These are phyloP conservation scores for Diadromus collaris DNA, from an alignment of 2,888 invertebrate species.

Conservation along the genomic window DNA sequence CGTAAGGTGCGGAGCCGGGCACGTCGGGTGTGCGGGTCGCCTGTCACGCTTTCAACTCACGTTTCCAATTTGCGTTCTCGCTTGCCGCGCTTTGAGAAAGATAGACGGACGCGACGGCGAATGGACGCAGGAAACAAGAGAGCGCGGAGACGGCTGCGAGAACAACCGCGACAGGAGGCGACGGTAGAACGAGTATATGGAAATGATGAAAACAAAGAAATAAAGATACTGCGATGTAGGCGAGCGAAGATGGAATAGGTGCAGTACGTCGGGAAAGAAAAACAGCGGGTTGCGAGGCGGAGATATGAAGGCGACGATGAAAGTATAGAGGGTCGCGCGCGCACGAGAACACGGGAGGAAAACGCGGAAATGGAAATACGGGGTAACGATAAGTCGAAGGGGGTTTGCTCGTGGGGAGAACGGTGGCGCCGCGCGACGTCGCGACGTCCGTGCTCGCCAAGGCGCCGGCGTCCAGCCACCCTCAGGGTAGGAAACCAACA, in stretches of 20 bases:
- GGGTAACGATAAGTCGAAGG: slow-evolving; percentile 56
- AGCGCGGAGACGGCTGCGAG: too few relatives aligned
- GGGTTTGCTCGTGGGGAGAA: slow-evolving; percentile 38
- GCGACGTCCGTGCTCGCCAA: slow-evolving; percentile 57
- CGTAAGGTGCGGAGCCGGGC: background rate
- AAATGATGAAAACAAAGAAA: background rate
- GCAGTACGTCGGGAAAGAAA: slow-evolving; percentile 8
- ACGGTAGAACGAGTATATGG: slow-evolving; percentile 22
- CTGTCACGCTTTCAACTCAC: slow-evolving; percentile 68
- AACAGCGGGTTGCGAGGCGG: slow-evolving; percentile 1
- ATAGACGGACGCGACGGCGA: slow-evolving; percentile 55
- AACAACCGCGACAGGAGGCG: background rate
- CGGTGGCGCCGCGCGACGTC: slow-evolving; percentile 59
- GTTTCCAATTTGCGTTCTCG: slow-evolving; percentile 73
- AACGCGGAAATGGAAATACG: slow-evolving; percentile 48
- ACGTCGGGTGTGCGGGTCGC: slow-evolving; percentile 6
- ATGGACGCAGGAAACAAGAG: too few relatives aligned
- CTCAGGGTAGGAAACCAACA: slow-evolving; percentile 66
- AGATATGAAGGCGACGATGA: background rate
- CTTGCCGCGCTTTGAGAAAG: slow-evolving; percentile 62
- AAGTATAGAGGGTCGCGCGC: background rate
- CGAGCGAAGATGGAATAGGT: slow-evolving; percentile 28
- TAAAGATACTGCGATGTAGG: background rate
- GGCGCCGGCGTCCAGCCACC: slow-evolving; percentile 62
- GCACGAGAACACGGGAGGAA: slow-evolving; percentile 16